Evolutionary conservation across 2,888 invertebrate species (phyloP).

Genomic region (Platerodrilus igneus): DNA sequence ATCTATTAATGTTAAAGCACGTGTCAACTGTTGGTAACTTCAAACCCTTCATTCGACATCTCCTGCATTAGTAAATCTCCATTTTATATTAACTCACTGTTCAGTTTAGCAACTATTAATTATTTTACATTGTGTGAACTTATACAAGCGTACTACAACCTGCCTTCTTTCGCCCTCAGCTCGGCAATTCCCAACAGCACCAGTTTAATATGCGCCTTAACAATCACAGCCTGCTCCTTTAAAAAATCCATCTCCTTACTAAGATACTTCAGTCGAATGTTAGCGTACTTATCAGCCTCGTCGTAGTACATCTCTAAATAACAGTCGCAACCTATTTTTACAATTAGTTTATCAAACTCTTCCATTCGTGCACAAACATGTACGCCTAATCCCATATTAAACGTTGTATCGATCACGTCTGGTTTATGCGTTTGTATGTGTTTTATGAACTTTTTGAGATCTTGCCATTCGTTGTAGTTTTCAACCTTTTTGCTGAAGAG

Average conservation of each 20-base stretch:
- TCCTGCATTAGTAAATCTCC: too few species aligned
- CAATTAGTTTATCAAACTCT: constrained; percentile 36
- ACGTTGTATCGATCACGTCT: constrained; percentile 30
- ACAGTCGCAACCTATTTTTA: constrained; percentile 42
- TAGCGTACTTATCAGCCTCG: constrained; percentile 44
- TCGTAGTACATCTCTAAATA: constrained; percentile 43
- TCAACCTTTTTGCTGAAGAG: constrained; percentile 33
- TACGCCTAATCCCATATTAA: constrained; percentile 32
- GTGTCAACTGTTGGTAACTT: too few species aligned
- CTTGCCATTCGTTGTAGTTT: constrained; percentile 41
- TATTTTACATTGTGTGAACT: too few species aligned
- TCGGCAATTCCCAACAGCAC: constrained; percentile 44
- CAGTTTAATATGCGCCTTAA: constrained; percentile 46
- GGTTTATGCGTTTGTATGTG: constrained; percentile 36
- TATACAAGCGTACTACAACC: too few species aligned
- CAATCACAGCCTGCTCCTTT: constrained; percentile 41
- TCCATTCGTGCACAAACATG: constrained; percentile 37
- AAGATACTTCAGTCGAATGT: constrained; percentile 40
- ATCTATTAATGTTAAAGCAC: too few species aligned
- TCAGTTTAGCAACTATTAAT: too few species aligned
- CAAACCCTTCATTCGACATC: too few species aligned
- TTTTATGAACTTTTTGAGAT: constrained; percentile 37
- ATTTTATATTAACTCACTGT: too few species aligned
- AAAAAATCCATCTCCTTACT: constrained; percentile 43
- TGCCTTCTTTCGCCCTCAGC: too few species aligned